Evolutionary conservation across 1,140 invertebrate genomes (phyloP), one percentile per base, ranked within the genome.

Genomic region (Lysiphlebus fabarum): DNA sequence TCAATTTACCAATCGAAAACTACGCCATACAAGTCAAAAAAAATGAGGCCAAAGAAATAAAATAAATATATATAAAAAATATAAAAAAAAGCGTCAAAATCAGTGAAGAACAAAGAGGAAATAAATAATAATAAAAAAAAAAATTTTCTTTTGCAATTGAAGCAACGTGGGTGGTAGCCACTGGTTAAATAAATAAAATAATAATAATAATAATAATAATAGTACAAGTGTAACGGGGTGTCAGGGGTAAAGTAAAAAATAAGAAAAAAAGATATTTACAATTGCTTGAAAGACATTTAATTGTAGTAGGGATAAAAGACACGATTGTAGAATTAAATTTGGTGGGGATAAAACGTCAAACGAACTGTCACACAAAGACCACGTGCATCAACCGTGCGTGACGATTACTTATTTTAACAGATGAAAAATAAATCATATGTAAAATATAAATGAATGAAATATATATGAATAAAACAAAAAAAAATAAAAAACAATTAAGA

Each of bases 301-400:
- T 26, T 26, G 14, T 14, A 38, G 45, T 36, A 33, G 12, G 55
- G 37, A 8, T n/a, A 62, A 43, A 47, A 49, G 42, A 45, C 14
- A 47, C 42, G 49, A 41, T 10, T 49, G 12, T 26, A n/a, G 17
- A 2, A 47, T 14, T 26, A 26, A 14, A 34, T 11, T 57, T 36
- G 49, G 55, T 37, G 26, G 37, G 14, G 36, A 47, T 10, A 14
- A 55, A 60, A 49, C 47, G 34, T 49, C 17, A 10, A 26, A 26
- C 17, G 53, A 45, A 59, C 50, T 54, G 57, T 51, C 57, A 53
- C 33, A 36, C 50, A 53, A 26, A 26, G 43, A 69, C 69, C 69
- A 73, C 71, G 70, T 71, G 70, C 70, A 68, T 75, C 70, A 70
- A 74, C 68, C 72, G 70, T 69, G 63, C 67, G 64, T 65, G 62